Conservation (phyloP, 1,140 invertebrate genomes). For the Lepidurus apus region DNA sequence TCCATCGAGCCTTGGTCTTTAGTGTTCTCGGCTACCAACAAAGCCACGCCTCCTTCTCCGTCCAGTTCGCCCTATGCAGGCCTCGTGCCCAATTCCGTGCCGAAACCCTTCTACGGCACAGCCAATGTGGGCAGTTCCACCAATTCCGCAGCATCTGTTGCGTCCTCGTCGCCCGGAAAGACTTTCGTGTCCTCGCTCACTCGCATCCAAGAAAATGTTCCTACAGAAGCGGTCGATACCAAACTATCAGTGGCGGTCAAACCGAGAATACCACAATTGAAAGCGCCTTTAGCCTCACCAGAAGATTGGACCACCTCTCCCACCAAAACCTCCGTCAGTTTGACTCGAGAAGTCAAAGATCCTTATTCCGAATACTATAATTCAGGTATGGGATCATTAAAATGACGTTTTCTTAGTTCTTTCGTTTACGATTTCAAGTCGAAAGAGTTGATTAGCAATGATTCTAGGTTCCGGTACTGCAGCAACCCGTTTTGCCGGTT, state of each 20-base stretch:
- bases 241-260: conserved; percentile 39
- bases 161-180: conserved; percentile 36
- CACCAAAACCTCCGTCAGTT: conserved; percentile 31
- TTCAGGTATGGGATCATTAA: background rate
- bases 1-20: conserved; percentile 34
- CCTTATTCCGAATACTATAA: background rate
- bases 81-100: conserved; percentile 39
- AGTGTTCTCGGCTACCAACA: conserved; percentile 25
- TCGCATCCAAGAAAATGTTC: conserved; percentile 58
- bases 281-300: conserved; percentile 38
- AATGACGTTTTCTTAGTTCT: no score
- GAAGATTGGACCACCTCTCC: conserved; percentile 30
- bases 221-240: conserved; percentile 42
- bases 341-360: background rate
- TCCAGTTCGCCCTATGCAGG: conserved; percentile 35
- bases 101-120: conserved; percentile 34
- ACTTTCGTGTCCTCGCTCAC: conserved; percentile 55
- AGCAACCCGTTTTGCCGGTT: conserved; percentile 45
- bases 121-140: background rate
- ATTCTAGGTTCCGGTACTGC: background rate
- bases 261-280: conserved; percentile 40
- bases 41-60: conserved; percentile 30
- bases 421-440: no score
- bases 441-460: background rate
- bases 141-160: background rate